phyloP scores from a whole-genome alignment of 37 sponge, comb jelly and placozoan species.

The Hexactinellida sp. region DNA sequence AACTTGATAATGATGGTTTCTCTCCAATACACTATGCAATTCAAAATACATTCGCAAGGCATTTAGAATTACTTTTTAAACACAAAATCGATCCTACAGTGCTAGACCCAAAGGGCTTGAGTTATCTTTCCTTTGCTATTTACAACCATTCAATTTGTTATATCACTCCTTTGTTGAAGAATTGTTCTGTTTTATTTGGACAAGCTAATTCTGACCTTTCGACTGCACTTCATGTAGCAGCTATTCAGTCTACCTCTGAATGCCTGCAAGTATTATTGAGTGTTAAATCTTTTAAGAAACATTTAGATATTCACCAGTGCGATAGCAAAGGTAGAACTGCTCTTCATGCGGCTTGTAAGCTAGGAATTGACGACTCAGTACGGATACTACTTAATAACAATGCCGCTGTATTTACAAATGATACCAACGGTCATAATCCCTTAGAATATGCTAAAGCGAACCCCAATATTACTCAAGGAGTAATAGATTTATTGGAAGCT shows the following conservation, averaged over 20 bases:
- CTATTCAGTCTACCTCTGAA: background rate
- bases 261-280: background rate
- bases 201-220: background rate
- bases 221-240: background rate
- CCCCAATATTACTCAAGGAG: background rate
- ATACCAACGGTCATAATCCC: background rate
- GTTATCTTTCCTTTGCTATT: background rate
- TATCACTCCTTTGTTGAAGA: background rate
- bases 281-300: background rate
- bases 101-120: background rate
- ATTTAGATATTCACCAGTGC: conserved; percentile 1
- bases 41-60: background rate
- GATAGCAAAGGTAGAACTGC: background rate
- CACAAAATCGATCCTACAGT: background rate
- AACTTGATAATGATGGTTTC: background rate
- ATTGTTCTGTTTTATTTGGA: background rate
- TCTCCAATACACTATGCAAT: background rate
- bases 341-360: conserved; percentile 9
- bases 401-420: background rate
- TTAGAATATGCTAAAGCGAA: conserved; percentile 14
- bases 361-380: background rate
- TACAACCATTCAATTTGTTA: background rate
- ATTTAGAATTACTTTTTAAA: background rate
- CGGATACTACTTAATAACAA: background rate
- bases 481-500: background rate